Evolutionary conservation across 2,797 vertebrate species (phyloP), one percentile per base, ranked within the genome.

Genomic region (Tinamus major): DNA sequence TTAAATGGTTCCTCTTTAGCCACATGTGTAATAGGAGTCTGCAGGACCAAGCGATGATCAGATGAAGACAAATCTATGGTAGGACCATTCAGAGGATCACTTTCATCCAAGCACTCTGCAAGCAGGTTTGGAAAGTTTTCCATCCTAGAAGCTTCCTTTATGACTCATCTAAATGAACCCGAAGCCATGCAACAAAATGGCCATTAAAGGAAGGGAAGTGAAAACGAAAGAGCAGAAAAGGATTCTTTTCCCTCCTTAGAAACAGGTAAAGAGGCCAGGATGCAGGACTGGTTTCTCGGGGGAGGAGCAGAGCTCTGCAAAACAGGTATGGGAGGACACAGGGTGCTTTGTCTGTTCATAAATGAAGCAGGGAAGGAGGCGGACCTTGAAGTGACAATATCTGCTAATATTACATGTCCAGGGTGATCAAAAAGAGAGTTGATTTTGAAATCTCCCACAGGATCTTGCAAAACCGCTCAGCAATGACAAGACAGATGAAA

Each of bases 201-300:
- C 2, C 3, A 27, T 44, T 65, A 21, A 65, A 69, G 26, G 10
- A 82, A 31, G 12, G 49, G 37, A 55, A 21, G 12, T 31, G 21
- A 24, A 19, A 65, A 46, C 19, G 55, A 39, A 84, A 74, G n/a
- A 67, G 15, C 67, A 63, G 12, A 5, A 24, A 31, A 55, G 2
- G 3, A 48, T 48, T 33, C 74, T 88, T 61, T 12, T 46, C 6
- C 6, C 10, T 51, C 4, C 1, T 31, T 68, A 71, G 27, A 77
- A 84, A 77, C 14, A 6, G 39, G 12, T 13, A 76, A 81, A 77
- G 19, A 67, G 29, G 13, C 35, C 0, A 0, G 31, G 13, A 59
- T 1, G 1, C 26, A 3, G 4, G 14, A 13, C 15, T 2, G 3
- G 8, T 64, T 77, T 82, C 42, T 56, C 56, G 77, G 12, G 0